phyloP scores from a whole-genome alignment of 2,113 vertebrate species.

The Tinamus guttatus region DNA sequence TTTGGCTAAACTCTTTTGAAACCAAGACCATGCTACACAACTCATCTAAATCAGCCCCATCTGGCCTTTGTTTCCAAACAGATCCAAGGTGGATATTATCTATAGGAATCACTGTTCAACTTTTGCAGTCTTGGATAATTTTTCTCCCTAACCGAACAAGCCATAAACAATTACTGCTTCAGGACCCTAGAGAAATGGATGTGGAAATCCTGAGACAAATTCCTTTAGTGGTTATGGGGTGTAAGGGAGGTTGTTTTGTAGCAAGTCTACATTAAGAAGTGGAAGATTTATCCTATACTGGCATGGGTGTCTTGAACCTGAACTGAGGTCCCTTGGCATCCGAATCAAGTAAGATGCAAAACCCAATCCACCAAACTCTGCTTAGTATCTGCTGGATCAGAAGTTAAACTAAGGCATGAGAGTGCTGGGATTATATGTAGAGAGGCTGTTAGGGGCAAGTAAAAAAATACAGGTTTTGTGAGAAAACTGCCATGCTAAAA shows the following conservation, averaged over 20 bases:
- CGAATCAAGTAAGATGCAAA: background rate
- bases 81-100: background rate
- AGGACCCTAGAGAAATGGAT: background rate
- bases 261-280: background rate
- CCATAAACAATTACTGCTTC: background rate
- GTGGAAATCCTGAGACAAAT: background rate
- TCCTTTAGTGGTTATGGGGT: background rate
- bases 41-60: background rate
- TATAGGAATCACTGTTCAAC: background rate
- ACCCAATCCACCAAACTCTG: background rate
- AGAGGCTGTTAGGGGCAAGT: background rate
- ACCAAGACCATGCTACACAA: background rate
- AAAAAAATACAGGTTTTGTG: background rate
- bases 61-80: background rate
- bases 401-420: background rate
- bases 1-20: conserved; percentile 24
- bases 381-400: background rate
- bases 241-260: background rate
- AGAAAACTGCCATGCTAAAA: background rate
- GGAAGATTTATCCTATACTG: background rate
- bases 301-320: background rate
- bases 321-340: background rate
- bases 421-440: background rate
- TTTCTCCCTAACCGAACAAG: conserved; percentile 1
- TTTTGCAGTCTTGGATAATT: background rate